These are phyloP conservation scores for Heliconius sara DNA, from an alignment of 2,888 invertebrate genomes.

Conservation along the genomic window DNA sequence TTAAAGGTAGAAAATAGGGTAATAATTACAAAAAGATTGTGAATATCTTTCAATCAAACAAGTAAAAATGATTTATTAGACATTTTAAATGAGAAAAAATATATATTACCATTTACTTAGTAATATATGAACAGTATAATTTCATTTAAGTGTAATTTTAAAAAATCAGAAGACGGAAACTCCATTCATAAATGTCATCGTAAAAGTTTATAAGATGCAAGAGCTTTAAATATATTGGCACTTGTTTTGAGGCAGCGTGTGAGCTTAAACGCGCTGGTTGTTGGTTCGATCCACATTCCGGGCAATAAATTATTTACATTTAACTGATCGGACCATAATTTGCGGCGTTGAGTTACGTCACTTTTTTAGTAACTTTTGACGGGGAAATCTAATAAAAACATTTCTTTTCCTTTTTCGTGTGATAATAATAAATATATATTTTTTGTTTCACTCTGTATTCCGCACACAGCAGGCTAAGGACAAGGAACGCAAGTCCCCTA, in stretches of 20 bases:
- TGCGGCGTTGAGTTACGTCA: not conserved
- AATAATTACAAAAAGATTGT: not conserved
- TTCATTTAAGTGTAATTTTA: constrained; percentile 25
- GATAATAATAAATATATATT: no score
- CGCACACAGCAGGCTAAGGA: no score
- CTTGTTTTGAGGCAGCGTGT: not conserved
- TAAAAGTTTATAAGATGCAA: constrained; percentile 26
- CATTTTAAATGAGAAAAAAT: not conserved
- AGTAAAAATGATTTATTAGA: not conserved
- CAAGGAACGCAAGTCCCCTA: no score
- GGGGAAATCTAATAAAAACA: no score
- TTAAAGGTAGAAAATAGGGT: not conserved
- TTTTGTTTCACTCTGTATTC: no score
- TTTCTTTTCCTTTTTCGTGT: no score
- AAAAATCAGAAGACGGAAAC: constrained; percentile 31
- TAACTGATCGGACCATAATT: not conserved
- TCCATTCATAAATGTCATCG: constrained; percentile 43
- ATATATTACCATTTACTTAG: not conserved
- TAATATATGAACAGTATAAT: constrained; percentile 5
- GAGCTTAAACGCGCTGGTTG: not conserved
- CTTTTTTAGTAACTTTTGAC: no score
- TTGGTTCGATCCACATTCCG: not conserved
- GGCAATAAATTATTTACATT: not conserved
- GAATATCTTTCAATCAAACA: not conserved
- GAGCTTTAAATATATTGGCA: constrained; percentile 5